phyloP scores from a whole-genome alignment of 1,140 invertebrate genomes.

The Drosophila repleta region DNA sequence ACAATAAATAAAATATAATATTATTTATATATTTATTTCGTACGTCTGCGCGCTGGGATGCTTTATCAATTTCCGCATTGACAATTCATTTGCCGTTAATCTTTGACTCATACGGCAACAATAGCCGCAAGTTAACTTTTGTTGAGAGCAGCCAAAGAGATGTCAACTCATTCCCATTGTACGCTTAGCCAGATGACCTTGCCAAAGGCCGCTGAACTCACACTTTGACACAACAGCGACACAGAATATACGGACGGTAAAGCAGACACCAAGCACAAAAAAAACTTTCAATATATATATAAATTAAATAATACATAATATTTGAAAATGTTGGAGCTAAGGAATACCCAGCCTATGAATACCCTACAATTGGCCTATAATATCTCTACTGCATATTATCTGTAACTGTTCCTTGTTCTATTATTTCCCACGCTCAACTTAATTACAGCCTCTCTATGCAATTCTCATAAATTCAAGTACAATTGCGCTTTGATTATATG shows the following conservation, averaged over 20 bases:
- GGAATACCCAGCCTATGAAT: not conserved
- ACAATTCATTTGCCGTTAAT: conserved; percentile 49
- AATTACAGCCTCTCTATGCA: not conserved
- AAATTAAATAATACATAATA: conserved; percentile 1
- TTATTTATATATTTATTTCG: not conserved
- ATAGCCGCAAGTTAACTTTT: conserved; percentile 18
- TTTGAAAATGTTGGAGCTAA: not conserved
- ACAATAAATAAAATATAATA: conserved; percentile 6
- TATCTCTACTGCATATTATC: no score
- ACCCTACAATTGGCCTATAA: not conserved
- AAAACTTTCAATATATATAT: conserved; percentile 35
- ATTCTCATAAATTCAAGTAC: conserved; percentile 1
- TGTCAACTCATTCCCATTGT: conserved; percentile 56
- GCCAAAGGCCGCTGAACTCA: conserved; percentile 50
- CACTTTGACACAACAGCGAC: conserved; percentile 37
- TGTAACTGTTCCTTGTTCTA: no score
- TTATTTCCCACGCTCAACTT: no score
- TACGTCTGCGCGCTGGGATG: conserved; percentile 9
- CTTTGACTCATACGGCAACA: conserved; percentile 41
- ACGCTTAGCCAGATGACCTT: conserved; percentile 38
- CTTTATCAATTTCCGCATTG: conserved; percentile 57
- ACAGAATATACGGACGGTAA: not conserved
- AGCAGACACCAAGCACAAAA: conserved; percentile 7
- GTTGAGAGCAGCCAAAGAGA: conserved; percentile 37
- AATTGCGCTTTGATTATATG: not conserved